These are phyloP conservation scores for Gobio occitaniae DNA, from an alignment of 2,797 vertebrate genomes.

Conservation along the genomic window DNA sequence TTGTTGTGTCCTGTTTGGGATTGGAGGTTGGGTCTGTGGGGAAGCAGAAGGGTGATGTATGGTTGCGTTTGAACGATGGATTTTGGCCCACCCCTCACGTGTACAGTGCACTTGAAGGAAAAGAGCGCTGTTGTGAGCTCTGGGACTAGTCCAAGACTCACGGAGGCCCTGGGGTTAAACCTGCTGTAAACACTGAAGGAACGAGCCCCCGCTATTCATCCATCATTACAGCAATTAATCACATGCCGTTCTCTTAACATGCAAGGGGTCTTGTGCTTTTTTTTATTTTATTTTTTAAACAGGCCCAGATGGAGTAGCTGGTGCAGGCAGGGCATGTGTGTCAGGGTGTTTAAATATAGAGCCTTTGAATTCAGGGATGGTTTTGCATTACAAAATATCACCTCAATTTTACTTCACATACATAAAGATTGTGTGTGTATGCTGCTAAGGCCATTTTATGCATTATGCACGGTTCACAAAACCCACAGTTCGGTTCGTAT, in stretches of 20 bases:
- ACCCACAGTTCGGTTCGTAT: too few species aligned
- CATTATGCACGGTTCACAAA: too few species aligned
- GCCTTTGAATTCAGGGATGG: neutral
- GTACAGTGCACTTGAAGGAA: conserved; percentile 24
- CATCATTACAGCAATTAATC: conserved; percentile 47
- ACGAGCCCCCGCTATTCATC: conserved; percentile 37
- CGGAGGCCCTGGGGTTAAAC: conserved; percentile 46
- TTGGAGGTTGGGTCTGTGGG: conserved; percentile 12
- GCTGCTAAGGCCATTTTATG: conserved; percentile 13
- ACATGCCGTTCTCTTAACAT: conserved; percentile 24
- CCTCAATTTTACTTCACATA: conserved; percentile 13
- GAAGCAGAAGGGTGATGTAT: conserved; percentile 19
- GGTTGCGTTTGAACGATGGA: conserved; percentile 28
- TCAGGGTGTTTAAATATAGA: conserved; percentile 24
- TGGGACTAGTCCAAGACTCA: conserved; percentile 44
- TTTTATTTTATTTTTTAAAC: neutral
- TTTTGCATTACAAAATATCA: conserved; percentile 29
- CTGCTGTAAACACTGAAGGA: conserved; percentile 47
- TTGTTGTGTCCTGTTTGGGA: conserved; percentile 16
- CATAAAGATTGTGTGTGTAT: neutral
- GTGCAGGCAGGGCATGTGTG: neutral
- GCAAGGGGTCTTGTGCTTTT: conserved; percentile 8
- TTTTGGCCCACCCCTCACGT: conserved; percentile 19
- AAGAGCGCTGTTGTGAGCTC: conserved; percentile 11
- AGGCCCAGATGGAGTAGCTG: conserved; percentile 34